Percentiles rank a stretch among this genome's conserved stretches.
phyloP scores from a whole-genome alignment of 2,888 invertebrate species.

The Cistogaster globosa region DNA sequence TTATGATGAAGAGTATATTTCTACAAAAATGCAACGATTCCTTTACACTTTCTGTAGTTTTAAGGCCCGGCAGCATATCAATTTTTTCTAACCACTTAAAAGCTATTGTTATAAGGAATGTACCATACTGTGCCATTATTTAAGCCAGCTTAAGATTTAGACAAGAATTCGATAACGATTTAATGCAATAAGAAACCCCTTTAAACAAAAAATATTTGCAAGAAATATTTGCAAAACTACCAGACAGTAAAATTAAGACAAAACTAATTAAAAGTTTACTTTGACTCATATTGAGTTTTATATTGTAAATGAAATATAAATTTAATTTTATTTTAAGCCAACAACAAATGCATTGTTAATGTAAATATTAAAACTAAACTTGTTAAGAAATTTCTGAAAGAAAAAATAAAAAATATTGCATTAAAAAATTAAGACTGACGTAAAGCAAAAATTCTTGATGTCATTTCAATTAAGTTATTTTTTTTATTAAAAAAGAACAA shows the following conservation, averaged over 20 bases:
- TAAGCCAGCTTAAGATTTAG: slow-evolving; percentile 61
- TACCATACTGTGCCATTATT: slow-evolving; percentile 70
- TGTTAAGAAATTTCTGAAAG: neutral
- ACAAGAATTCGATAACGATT: neutral
- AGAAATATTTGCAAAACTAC: neutral
- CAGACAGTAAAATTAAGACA: neutral
- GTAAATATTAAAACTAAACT: slow-evolving; percentile 29
- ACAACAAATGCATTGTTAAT: slow-evolving; percentile 26
- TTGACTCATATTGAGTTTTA: slow-evolving; percentile 72
- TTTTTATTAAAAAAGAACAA: slow-evolving; percentile 1
- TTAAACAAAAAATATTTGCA: neutral
- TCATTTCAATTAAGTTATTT: slow-evolving; percentile 19
- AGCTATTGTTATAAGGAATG: slow-evolving; percentile 50
- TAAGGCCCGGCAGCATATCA: slow-evolving; percentile 11
- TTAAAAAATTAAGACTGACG: slow-evolving; percentile 41
- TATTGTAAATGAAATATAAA: slow-evolving; percentile 4
- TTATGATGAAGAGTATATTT: too few species aligned
- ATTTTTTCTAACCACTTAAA: slow-evolving; percentile 29
- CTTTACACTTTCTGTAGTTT: slow-evolving; percentile 6
- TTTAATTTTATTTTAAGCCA: slow-evolving; percentile 53
- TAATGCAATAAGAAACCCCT: slow-evolving; percentile 14
- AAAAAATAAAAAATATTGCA: slow-evolving; percentile 11
- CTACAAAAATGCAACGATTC: neutral
- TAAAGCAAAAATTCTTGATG: slow-evolving; percentile 44
- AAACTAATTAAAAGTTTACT: slow-evolving; percentile 6